Evolutionary conservation across 2,888 invertebrate genomes (phyloP).

Genomic region (Mystacides longicornis): DNA sequence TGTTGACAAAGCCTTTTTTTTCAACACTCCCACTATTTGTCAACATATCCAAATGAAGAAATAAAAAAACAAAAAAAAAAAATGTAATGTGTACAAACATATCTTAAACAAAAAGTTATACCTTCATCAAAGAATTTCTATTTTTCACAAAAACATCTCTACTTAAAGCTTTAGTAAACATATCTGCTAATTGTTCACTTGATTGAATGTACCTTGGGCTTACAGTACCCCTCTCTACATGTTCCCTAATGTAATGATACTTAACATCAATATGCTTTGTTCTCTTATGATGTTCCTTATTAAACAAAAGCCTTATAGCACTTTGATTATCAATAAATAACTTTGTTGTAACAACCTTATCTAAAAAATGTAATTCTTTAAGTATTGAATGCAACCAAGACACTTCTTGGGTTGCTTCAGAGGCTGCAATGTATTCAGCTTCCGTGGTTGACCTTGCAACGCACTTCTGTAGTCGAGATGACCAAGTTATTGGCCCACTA

Average conservation of each 20-base stretch:
- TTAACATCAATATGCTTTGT: neutral
- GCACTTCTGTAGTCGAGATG: neutral
- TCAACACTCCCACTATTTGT: too few relatives aligned
- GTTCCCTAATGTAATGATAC: neutral
- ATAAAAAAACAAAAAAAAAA: too few relatives aligned
- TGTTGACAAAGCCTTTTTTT: too few relatives aligned
- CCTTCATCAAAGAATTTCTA: neutral
- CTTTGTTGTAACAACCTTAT: neutral
- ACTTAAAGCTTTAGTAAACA: neutral
- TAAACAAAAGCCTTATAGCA: neutral
- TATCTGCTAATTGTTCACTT: neutral
- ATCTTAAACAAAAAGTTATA: too few relatives aligned
- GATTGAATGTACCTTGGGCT: neutral
- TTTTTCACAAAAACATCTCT: neutral
- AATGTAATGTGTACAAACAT: too few relatives aligned
- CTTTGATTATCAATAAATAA: neutral
- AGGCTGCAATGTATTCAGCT: neutral
- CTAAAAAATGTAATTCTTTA: neutral
- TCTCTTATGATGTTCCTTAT: neutral
- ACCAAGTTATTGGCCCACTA: neutral
- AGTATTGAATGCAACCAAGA: neutral
- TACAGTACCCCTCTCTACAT: neutral
- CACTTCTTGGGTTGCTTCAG: neutral
- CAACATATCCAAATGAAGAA: too few relatives aligned
- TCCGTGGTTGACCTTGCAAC: neutral